Evolutionary conservation across 2,797 vertebrate species (phyloP).

Genomic region (Oryzias dopingdopingensis): DNA sequence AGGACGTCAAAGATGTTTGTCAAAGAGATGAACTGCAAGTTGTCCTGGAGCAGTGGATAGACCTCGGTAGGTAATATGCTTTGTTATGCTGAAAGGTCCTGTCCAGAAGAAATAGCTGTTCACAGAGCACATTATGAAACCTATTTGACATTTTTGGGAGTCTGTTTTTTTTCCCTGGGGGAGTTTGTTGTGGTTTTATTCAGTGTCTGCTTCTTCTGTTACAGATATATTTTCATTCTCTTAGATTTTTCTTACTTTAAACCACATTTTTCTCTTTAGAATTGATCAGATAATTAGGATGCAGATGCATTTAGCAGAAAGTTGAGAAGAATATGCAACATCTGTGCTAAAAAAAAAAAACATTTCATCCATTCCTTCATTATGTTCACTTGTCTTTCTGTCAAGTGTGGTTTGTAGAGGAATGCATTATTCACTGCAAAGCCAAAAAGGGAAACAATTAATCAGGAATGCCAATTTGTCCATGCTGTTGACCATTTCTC

Average conservation of each 20-base stretch:
- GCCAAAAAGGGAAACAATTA: conserved; percentile 58
- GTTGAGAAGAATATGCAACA: background rate
- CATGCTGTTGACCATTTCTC: conserved; percentile 55
- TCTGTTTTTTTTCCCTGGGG: conserved; percentile 46
- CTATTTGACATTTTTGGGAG: conserved; percentile 65
- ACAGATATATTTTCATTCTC: conserved; percentile 36
- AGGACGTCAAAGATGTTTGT: background rate
- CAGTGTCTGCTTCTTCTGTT: conserved; percentile 34
- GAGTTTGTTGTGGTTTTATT: conserved; percentile 49
- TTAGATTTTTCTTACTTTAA: conserved; percentile 26
- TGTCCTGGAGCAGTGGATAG: conserved; percentile 23
- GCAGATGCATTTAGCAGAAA: conserved; percentile 7
- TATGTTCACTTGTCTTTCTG: conserved; percentile 26
- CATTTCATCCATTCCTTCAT: conserved; percentile 30
- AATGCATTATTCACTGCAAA: conserved; percentile 55
- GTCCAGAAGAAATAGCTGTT: conserved; percentile 49
- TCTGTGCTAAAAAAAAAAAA: conserved; percentile 15
- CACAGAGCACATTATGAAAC: conserved; percentile 49
- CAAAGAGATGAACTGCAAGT: no score
- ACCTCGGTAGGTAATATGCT: conserved; percentile 38
- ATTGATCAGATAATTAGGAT: conserved; percentile 11
- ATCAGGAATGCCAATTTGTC: conserved; percentile 59
- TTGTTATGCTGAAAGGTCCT: conserved; percentile 40
- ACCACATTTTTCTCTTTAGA: conserved; percentile 20
- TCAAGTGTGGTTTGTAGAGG: conserved; percentile 33